Percentiles rank a stretch among this genome's conserved stretches.
Conservation (phyloP, 2,888 invertebrate species). For the Podotricha telesiphe region DNA sequence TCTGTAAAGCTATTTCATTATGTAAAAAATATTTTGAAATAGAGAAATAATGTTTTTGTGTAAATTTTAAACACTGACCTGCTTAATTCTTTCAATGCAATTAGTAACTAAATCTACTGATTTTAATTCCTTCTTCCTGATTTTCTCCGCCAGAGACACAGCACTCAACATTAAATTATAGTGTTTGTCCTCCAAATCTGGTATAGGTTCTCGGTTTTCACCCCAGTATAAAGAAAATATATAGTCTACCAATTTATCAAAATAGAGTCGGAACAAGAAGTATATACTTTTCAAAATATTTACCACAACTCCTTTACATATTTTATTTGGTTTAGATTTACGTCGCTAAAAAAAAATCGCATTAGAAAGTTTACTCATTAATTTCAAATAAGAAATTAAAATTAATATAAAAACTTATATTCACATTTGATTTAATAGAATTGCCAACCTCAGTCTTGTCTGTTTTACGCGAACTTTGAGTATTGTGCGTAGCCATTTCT, state of each 20-base stretch:
- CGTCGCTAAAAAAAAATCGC: slow-evolving; percentile 52
- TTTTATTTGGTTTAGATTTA: slow-evolving; percentile 63
- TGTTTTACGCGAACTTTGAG: neutral
- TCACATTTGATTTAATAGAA: neutral
- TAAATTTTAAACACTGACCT: slow-evolving; percentile 67
- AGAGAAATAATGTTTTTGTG: neutral
- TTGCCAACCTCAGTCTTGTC: slow-evolving; percentile 4
- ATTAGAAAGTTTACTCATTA: neutral
- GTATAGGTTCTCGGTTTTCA: slow-evolving; percentile 57
- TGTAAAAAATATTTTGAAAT: neutral
- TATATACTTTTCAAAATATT: slow-evolving; percentile 63
- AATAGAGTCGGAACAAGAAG: slow-evolving; percentile 61
- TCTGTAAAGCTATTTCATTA: no score
- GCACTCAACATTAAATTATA: slow-evolving; percentile 84
- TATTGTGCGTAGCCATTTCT: slow-evolving; percentile 13
- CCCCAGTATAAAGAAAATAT: slow-evolving; percentile 69
- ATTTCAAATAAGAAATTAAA: neutral
- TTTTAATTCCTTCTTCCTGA: slow-evolving; percentile 85
- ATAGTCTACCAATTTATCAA: slow-evolving; percentile 67
- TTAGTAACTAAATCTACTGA: slow-evolving; percentile 88
- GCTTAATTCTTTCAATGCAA: slow-evolving; percentile 90
- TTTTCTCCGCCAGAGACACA: slow-evolving; percentile 86
- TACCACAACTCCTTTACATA: slow-evolving; percentile 63
- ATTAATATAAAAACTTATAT: no score
- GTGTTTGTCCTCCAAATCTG: slow-evolving; percentile 65